These are phyloP conservation scores for Alauda arvensis DNA, from an alignment of 2,797 vertebrate genomes.

Conservation along the genomic window DNA sequence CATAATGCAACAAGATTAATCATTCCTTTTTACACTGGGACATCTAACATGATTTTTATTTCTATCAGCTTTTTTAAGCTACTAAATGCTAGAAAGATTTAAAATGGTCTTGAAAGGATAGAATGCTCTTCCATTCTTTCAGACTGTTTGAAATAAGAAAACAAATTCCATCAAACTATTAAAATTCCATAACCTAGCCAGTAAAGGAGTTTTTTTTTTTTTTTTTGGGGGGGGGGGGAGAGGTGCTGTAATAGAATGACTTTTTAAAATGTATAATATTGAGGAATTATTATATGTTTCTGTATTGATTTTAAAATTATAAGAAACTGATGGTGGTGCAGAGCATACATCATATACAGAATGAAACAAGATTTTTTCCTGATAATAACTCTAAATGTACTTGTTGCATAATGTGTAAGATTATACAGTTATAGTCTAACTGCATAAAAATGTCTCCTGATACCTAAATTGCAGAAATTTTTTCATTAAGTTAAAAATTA, in stretches of 20 bases:
- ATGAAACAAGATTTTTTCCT: neutral
- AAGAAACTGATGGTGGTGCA: neutral
- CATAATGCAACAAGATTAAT: neutral
- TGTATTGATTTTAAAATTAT: neutral
- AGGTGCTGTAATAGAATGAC: neutral
- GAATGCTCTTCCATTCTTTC: neutral
- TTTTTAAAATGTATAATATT: neutral
- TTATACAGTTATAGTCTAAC: neutral
- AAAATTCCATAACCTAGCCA: neutral
- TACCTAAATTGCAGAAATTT: neutral
- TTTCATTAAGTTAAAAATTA: neutral
- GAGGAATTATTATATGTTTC: neutral
- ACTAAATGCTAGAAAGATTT: neutral
- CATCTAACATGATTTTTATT: neutral
- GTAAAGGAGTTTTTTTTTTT: neutral
- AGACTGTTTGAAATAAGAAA: neutral
- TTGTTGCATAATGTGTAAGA: neutral
- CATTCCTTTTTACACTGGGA: neutral
- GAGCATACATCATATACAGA: neutral
- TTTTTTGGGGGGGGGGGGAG: fast-evolving
- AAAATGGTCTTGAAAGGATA: neutral
- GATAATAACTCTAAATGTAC: neutral
- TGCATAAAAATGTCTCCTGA: neutral
- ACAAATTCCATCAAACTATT: neutral
- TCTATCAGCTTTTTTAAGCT: neutral